Evolutionary conservation across 2,888 invertebrate genomes (phyloP), one percentile per base, ranked within the genome.

Genomic region (Rhagonycha fulva): DNA sequence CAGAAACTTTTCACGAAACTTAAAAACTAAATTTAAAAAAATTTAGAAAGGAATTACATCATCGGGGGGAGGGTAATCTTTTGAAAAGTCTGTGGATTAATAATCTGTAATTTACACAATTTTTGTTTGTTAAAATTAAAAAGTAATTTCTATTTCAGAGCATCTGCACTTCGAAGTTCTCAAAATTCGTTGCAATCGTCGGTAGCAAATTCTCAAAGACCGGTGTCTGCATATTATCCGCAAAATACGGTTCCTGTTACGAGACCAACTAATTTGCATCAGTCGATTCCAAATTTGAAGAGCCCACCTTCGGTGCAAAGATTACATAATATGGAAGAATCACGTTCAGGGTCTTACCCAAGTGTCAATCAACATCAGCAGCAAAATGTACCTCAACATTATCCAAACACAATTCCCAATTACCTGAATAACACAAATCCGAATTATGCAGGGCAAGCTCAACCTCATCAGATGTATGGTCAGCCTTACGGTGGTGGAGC

Each of bases 161-260:
- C 88, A 72, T 92, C 91, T 9, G 90, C 90, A 32, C 86, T 91
- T 73, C 90, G 92, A 80, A 93, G 92, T 80, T 93, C 93, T 4
- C 90, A 91, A 82, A 90, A 89, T 81, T 90, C 90, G n/a, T 83
- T 91, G 26, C 90, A 91, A 82, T 89, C 90, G 19, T 87, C 89
- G 7, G 88, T 89, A n/a, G 80, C 90, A 84, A 85, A 85, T 77
- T 82, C 84, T 14, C 88, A 91, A 79, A 88, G 92, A 26, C 92
- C 92, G 0, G 89, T 91, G 32, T 92, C 92, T 0, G 91, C 92
- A 0, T 92, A 92, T 81, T 89, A 88, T 74, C 86, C 87, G 10
- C 86, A 72, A 81, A 72, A 76, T 14, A 68, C 70, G 10, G 68
- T 70, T 75, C 10, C 77, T 66, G 24, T 80, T 71, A 7, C 76